These are phyloP conservation scores for Parotia lawesii DNA, from an alignment of 2,113 vertebrate genomes.

Conservation along the genomic window DNA sequence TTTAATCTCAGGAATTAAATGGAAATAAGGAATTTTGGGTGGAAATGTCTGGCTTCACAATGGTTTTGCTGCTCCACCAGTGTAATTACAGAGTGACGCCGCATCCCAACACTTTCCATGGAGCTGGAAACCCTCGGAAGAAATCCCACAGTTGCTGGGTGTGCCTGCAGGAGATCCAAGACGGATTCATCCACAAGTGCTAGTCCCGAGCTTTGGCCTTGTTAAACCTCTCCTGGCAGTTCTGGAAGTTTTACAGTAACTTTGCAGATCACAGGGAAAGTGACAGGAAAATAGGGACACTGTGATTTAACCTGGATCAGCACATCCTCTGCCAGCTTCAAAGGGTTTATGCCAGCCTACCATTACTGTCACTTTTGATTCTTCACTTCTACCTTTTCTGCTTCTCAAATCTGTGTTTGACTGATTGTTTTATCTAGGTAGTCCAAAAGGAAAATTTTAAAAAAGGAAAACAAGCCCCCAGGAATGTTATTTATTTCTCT, in stretches of 20 bases:
- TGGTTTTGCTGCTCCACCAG: not conserved
- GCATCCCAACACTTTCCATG: not conserved
- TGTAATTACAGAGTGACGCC: fast-evolving
- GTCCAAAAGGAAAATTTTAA: not conserved
- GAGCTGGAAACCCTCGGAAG: not conserved
- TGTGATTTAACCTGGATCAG: not conserved
- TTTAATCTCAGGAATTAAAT: not conserved
- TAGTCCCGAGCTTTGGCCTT: not conserved
- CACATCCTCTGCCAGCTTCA: not conserved
- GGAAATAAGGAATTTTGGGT: not conserved
- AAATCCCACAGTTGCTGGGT: fast-evolving
- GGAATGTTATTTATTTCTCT: not conserved
- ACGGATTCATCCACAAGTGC: not conserved
- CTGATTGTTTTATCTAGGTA: not conserved
- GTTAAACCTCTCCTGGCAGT: not conserved
- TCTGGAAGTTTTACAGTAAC: not conserved
- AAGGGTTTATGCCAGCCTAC: not conserved
- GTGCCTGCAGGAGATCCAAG: not conserved
- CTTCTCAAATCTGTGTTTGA: not conserved
- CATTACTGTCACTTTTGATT: not conserved
- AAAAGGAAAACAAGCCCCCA: not conserved
- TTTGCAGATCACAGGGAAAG: not conserved
- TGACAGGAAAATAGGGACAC: not conserved
- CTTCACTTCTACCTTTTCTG: not conserved
- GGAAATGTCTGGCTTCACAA: not conserved